Conservation (phyloP, 2,888 invertebrate genomes). For the Matsumyia berberina region DNA sequence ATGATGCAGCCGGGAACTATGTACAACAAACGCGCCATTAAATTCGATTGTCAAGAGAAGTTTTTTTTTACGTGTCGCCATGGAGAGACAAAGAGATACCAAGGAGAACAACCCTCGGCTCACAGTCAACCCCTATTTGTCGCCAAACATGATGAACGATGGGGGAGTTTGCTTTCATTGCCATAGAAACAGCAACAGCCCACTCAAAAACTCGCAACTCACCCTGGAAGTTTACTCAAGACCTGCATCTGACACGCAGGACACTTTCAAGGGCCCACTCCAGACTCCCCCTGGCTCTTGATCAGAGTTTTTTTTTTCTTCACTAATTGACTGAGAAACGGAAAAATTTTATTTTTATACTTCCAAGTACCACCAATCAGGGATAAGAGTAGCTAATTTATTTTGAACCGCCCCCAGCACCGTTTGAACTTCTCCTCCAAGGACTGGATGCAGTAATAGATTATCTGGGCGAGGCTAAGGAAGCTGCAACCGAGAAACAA, state of each 20-base stretch:
- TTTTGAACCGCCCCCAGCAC: conserved; percentile 32
- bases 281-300: conserved; percentile 17
- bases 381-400: conserved; percentile 29
- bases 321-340: conserved; percentile 15
- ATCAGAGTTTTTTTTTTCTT: conserved; percentile 26
- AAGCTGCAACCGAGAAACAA: conserved; percentile 83
- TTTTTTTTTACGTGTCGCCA: background rate
- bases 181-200: conserved; percentile 54
- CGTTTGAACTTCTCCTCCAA: conserved; percentile 19
- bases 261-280: conserved; percentile 53
- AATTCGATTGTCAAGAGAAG: background rate
- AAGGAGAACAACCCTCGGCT: conserved; percentile 12
- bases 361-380: conserved; percentile 26
- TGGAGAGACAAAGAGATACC: background rate
- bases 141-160: conserved; percentile 19
- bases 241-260: conserved; percentile 52
- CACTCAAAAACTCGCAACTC: background rate
- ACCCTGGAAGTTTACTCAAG: background rate
- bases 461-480: conserved; percentile 79
- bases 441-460: conserved; percentile 54
- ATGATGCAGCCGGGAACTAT: background rate
- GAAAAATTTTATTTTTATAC: conserved; percentile 3
- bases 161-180: conserved; percentile 16
- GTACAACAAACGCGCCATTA: background rate
- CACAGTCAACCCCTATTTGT: conserved; percentile 26